These are phyloP conservation scores for Pardosa pseudoannulata DNA, from an alignment of 2,888 invertebrate species.

Conservation along the genomic window DNA sequence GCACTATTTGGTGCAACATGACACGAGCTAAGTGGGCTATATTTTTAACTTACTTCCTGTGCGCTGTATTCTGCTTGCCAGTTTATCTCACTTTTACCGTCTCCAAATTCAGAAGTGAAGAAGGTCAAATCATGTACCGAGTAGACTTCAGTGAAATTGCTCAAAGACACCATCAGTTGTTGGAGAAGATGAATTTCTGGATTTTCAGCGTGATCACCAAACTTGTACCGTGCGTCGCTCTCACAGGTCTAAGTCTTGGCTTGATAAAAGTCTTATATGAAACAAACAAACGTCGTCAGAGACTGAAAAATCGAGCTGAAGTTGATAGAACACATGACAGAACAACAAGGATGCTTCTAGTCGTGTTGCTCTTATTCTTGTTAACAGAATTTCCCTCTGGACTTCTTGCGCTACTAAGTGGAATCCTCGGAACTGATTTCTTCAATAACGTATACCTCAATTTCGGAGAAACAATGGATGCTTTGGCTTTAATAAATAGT, in stretches of 20 bases:
- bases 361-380: constrained; percentile 90
- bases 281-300: constrained; percentile 74
- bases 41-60: constrained; percentile 86
- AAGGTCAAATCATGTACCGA: constrained; percentile 52
- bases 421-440: constrained; percentile 86
- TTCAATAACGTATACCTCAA: constrained; percentile 80
- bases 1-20: constrained; percentile 82
- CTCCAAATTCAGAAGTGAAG: constrained; percentile 50
- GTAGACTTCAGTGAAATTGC: constrained; percentile 83
- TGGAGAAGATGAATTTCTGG: constrained; percentile 86
- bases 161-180: constrained; percentile 80
- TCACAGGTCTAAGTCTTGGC: constrained; percentile 83
- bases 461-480: constrained; percentile 88
- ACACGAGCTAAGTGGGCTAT: constrained; percentile 87
- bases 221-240: constrained; percentile 90
- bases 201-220: constrained; percentile 95
- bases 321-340: constrained; percentile 81
- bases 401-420: constrained; percentile 85
- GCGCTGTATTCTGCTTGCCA: constrained; percentile 90
- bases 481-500: constrained; percentile 91
- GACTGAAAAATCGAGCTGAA: constrained; percentile 72
- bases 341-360: constrained; percentile 92
- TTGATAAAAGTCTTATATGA: constrained; percentile 76
- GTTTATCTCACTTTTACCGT: constrained; percentile 89
- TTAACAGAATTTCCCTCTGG: constrained; percentile 93